These are phyloP conservation scores for Notothenia coriiceps DNA, from an alignment of 2,113 vertebrate genomes.

Conservation along the genomic window DNA sequence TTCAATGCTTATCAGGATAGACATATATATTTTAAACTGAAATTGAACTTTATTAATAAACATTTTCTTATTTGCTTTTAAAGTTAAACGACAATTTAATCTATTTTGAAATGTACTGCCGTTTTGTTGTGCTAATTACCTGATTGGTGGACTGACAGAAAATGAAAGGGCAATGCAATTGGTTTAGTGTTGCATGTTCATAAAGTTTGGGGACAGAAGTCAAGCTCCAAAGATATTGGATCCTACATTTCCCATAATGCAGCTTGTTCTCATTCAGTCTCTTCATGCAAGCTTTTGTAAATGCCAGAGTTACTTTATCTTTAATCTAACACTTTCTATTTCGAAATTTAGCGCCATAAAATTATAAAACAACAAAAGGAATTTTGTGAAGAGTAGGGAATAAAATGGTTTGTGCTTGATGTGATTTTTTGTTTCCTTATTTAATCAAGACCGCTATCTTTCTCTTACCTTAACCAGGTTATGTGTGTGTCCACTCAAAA, in stretches of 20 bases:
- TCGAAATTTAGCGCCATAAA: no score
- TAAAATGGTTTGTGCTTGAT: no score
- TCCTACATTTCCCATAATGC: conserved; percentile 23
- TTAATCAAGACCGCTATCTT: not conserved
- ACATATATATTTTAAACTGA: not conserved
- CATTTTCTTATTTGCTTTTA: not conserved
- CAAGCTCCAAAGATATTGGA: not conserved
- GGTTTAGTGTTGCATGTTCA: not conserved
- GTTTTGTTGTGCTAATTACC: not conserved
- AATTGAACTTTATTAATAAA: not conserved
- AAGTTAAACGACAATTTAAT: not conserved
- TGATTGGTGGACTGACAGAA: not conserved
- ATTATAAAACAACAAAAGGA: no score
- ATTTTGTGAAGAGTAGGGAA: no score
- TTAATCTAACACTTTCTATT: no score
- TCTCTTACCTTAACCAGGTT: not conserved
- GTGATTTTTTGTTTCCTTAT: no score
- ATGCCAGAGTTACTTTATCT: not conserved
- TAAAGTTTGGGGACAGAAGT: not conserved
- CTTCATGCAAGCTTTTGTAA: no score
- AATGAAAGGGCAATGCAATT: not conserved
- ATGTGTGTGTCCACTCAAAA: not conserved
- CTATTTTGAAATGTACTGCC: not conserved
- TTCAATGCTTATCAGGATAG: not conserved
- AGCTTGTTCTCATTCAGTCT: not conserved